Percentiles rank a stretch among this genome's conserved stretches.
Conservation (phyloP, 2,888 invertebrate genomes). For the Leptogaster cylindrica region DNA sequence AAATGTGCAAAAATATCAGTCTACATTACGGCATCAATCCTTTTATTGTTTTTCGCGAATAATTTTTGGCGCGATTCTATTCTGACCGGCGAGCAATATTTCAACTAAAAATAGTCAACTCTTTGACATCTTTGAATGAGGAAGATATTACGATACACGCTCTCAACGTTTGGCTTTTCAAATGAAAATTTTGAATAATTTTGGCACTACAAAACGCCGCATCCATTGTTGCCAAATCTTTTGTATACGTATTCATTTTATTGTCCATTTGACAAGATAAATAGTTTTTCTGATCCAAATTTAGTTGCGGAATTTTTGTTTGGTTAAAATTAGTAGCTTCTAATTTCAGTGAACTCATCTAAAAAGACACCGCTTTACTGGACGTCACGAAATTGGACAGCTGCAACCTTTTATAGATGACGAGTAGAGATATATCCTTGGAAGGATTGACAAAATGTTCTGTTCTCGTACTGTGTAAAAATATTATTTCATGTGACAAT, state of each 20-base stretch:
- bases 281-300: conserved; percentile 19
- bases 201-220: conserved; percentile 20
- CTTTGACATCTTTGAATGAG: conserved; percentile 30
- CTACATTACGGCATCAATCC: background rate
- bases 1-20: background rate
- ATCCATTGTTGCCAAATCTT: conserved; percentile 27
- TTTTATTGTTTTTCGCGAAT: background rate
- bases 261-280: conserved; percentile 35
- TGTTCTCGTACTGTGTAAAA: too few relatives aligned
- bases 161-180: background rate
- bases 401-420: too few relatives aligned
- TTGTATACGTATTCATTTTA: conserved; percentile 19
- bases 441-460: too few relatives aligned
- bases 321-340: conserved; percentile 28
- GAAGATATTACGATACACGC: conserved; percentile 38
- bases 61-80: too few relatives aligned
- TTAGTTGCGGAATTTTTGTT: conserved; percentile 24
- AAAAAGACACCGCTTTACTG: too few relatives aligned
- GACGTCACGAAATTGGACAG: too few relatives aligned
- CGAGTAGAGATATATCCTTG: too few relatives aligned
- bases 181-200: conserved; percentile 31
- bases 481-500: too few relatives aligned
- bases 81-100: conserved; percentile 17
- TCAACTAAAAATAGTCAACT: conserved; percentile 34
- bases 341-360: too few relatives aligned